phyloP scores from a whole-genome alignment of 2,888 invertebrate species.

The Eilema depressum region DNA sequence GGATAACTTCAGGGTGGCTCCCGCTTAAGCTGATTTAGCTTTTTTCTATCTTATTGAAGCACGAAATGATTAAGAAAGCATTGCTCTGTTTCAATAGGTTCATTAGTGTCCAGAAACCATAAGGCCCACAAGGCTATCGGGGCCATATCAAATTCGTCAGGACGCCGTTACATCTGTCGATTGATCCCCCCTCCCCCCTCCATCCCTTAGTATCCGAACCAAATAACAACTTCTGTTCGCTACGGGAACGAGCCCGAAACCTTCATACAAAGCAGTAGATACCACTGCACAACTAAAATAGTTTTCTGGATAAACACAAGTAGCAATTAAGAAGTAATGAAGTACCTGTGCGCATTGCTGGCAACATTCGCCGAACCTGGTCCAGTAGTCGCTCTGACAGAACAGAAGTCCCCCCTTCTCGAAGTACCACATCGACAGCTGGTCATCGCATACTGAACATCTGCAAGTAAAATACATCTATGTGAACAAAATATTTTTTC shows the following conservation, averaged over 20 bases:
- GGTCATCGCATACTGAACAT: slow-evolving; percentile 96
- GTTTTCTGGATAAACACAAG: no score
- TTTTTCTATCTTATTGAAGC: no score
- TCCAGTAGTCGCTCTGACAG: slow-evolving; percentile 96
- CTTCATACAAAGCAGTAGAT: neutral
- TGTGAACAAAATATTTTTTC: neutral
- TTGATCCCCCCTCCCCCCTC: no score
- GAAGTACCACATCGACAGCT: slow-evolving; percentile 96
- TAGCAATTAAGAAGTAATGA: neutral
- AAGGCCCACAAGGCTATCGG: no score
- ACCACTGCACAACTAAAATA: no score
- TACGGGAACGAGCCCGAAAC: neutral
- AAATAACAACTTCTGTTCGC: neutral
- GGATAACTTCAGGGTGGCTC: no score
- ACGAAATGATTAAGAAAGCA: neutral
- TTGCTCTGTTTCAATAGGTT: no score
- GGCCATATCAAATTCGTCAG: no score
- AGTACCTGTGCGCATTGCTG: slow-evolving; percentile 94
- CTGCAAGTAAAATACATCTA: slow-evolving; percentile 73
- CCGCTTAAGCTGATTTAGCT: no score
- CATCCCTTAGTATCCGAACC: no score
- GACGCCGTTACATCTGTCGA: no score
- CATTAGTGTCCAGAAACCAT: no score
- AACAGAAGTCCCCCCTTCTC: slow-evolving; percentile 96
- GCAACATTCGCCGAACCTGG: slow-evolving; percentile 95